Conservation (phyloP, 2,797 vertebrate genomes). For the Threskiornis aethiopicus region DNA sequence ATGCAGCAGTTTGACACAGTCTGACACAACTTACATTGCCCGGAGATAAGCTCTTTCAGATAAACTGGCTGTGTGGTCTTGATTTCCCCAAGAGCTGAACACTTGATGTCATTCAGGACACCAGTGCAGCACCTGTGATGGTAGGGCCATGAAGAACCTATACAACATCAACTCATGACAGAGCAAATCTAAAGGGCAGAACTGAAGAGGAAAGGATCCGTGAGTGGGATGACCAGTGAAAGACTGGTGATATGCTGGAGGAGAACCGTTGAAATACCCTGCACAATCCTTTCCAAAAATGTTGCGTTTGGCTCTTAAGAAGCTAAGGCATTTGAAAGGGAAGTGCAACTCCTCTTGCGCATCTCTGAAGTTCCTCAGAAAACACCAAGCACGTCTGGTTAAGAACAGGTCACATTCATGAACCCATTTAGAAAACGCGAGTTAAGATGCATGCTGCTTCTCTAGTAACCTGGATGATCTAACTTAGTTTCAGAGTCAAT, state of each 20-base stretch:
- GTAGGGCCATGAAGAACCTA: neutral
- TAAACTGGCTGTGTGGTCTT: neutral
- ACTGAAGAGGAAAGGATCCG: neutral
- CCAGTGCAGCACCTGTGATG: neutral
- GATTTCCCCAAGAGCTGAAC: neutral
- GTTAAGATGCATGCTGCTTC: neutral
- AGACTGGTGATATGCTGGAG: neutral
- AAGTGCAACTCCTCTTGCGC: neutral
- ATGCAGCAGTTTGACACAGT: neutral
- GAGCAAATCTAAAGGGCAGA: neutral
- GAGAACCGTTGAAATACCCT: neutral
- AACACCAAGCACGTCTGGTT: accelerated
- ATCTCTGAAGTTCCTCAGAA: neutral
- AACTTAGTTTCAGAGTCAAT: neutral
- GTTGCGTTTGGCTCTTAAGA: neutral
- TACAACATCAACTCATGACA: neutral
- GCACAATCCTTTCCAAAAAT: neutral
- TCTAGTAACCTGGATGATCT: neutral
- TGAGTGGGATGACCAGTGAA: neutral
- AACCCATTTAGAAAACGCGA: neutral
- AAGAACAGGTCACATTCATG: neutral
- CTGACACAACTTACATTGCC: neutral
- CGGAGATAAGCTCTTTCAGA: neutral
- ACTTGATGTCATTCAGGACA: neutral
- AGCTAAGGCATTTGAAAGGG: neutral